Evolutionary conservation across 2,888 invertebrate genomes (phyloP), one percentile per base, ranked within the genome.

Genomic region (Pterobdella sp.): DNA sequence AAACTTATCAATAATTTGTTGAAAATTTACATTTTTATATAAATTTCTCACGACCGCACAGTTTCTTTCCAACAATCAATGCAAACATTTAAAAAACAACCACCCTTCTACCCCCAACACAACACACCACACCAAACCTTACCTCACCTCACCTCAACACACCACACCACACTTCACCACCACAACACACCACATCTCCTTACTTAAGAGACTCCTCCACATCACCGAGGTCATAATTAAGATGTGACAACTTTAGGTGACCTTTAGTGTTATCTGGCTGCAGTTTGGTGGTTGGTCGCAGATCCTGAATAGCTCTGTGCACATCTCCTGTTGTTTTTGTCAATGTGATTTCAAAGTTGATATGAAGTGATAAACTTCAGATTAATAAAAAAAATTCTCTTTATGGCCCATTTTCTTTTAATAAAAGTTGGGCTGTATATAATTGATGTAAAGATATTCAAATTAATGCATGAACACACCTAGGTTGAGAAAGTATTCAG

Each of bases 201-300:
- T 2, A 76, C 90, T 89, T 91, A 52, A 98, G 86, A 0, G 94
- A 88, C 79, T 94, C 94, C 31, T 90, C 90, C 67, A 93, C 92
- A 79, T 96, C 93, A 1, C 97, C 98, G 73, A 94, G 87, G 78
- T 89, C 88, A 85, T 98, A 98, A 72, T 94, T 88, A 75, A 97
- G 85, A 73, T 87, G 86, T 67, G 94, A 89, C n/a, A 97, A 87
- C 77, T 91, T 90, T 79, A 88, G 88, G 84, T 88, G 91, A 0
- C 93, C 94, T 74, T 88, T 88, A 0, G 94, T 95, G 81, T 94
- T 93, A 85, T 99, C 98, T 77, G 91, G 89, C 75, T 90, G 88
- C 74, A 98, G 87, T 79, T 94, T 92, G 74, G 94, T 93, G 60
- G 93, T 90, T 0, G 92, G 89, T 63, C 92, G 87, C 79, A 97